A percentile compares a stretch with the other conserved stretches of the same genome.
These are phyloP conservation scores for Drosophila lutescens DNA, from an alignment of 2,888 invertebrate genomes.

Conservation along the genomic window DNA sequence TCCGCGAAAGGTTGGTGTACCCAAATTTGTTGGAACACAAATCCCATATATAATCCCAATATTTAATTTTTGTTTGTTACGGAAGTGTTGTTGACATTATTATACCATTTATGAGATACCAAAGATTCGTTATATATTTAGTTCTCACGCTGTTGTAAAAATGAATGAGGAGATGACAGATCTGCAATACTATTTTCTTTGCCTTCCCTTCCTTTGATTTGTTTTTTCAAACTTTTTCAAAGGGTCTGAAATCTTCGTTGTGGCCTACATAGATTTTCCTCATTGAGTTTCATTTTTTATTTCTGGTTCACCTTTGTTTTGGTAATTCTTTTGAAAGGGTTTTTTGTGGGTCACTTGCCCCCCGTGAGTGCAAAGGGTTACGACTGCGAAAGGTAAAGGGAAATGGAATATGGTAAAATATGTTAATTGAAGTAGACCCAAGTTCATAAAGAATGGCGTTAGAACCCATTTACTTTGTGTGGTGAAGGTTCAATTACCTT, in stretches of 20 bases:
- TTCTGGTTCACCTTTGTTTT: conserved; percentile 30
- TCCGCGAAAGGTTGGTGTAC: conserved; percentile 14
- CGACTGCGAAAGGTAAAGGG: conserved; percentile 7
- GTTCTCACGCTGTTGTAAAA: background rate
- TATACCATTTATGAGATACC: background rate
- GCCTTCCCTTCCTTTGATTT: background rate
- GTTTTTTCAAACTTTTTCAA: conserved; percentile 7
- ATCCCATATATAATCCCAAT: too few relatives aligned
- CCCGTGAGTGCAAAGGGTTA: conserved; percentile 28
- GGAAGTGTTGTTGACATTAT: too few relatives aligned
- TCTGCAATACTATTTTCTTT: background rate
- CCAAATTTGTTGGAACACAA: too few relatives aligned
- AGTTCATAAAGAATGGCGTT: conserved; percentile 45
- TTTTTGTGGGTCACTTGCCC: conserved; percentile 36
- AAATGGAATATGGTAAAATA: conserved; percentile 42
- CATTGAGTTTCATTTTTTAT: conserved; percentile 18
- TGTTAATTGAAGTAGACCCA: conserved; percentile 48
- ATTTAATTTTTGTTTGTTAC: too few relatives aligned
- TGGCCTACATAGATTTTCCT: conserved; percentile 27
- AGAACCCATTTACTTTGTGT: conserved; percentile 21
- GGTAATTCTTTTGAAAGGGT: conserved; percentile 16
- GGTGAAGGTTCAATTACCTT: conserved; percentile 44
- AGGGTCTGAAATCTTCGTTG: conserved; percentile 28
- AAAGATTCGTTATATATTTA: background rate
- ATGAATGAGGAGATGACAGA: background rate